Conservation (phyloP, 2,888 invertebrate genomes). For the Sarcophaga variegata region DNA sequence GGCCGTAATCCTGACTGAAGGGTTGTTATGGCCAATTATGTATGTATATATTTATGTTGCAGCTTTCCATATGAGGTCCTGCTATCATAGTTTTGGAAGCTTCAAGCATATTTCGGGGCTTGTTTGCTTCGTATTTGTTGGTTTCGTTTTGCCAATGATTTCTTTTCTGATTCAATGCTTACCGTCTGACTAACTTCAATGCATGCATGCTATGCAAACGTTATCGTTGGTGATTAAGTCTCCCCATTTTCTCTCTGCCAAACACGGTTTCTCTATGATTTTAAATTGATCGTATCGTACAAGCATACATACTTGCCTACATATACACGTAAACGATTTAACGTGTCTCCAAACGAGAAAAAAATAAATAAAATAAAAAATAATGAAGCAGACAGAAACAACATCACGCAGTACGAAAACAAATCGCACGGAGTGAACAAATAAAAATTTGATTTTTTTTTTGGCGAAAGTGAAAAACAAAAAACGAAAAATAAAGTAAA, state of each 20-base stretch:
- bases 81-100: too few relatives aligned
- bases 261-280: constrained; percentile 20
- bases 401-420: constrained; percentile 40
- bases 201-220: too few relatives aligned
- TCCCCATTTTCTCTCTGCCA: not conserved
- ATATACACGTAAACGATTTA: constrained; percentile 22
- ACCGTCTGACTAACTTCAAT: too few relatives aligned
- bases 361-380: not conserved
- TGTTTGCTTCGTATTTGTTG: too few relatives aligned
- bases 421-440: constrained; percentile 38
- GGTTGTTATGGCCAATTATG: too few relatives aligned
- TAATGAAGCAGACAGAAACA: not conserved
- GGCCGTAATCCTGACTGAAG: too few relatives aligned
- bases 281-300: not conserved
- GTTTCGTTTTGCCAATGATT: too few relatives aligned
- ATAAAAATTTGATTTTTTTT: not conserved
- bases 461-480: constrained; percentile 16
- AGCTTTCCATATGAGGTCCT: too few relatives aligned
- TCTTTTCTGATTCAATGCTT: too few relatives aligned
- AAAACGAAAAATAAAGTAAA: constrained; percentile 5
- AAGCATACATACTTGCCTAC: too few relatives aligned
- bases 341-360: constrained; percentile 28
- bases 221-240: not conserved
- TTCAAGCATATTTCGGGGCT: too few relatives aligned
- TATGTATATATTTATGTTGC: too few relatives aligned